Percentiles rank a stretch among this genome's conserved stretches.
Evolutionary conservation across 2,888 invertebrate genomes (phyloP).

Genomic region (Bursaphelenchus okinawaensis): DNA sequence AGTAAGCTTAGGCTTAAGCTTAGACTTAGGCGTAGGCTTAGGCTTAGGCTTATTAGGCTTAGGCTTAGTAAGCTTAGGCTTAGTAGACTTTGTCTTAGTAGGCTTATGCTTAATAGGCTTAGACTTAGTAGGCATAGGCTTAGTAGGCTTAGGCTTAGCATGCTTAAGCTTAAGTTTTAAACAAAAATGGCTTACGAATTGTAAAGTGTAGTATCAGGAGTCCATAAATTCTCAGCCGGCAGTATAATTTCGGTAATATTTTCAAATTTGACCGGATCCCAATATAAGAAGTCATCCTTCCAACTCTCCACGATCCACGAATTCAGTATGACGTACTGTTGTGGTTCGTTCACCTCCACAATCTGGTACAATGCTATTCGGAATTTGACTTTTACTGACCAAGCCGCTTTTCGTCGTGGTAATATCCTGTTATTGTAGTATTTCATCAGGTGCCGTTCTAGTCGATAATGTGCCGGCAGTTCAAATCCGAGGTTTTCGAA

Average conservation of each 20-base stretch:
- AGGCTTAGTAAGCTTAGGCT: too few relatives aligned
- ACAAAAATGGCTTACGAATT: conserved; percentile 34
- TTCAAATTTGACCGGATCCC: conserved; percentile 38
- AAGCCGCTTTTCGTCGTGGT: conserved; percentile 18
- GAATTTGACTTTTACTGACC: conserved; percentile 20
- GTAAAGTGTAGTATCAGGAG: conserved; percentile 46
- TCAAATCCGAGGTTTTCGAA: conserved; percentile 8
- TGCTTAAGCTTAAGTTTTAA: too few relatives aligned
- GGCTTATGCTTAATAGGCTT: too few relatives aligned
- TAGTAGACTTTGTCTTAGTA: too few relatives aligned
- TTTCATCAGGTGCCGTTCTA: conserved; percentile 22
- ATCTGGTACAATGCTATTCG: conserved; percentile 24
- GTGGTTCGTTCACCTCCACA: conserved; percentile 27
- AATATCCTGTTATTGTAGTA: conserved; percentile 21
- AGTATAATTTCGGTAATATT: conserved; percentile 39
- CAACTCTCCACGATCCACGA: conserved; percentile 28
- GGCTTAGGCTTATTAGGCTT: too few relatives aligned
- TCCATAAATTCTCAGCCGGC: conserved; percentile 32
- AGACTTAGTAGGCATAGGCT: too few relatives aligned
- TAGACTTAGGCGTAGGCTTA: too few relatives aligned
- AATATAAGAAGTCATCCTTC: conserved; percentile 38
- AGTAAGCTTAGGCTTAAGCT: too few relatives aligned
- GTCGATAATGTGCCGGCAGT: conserved; percentile 19
- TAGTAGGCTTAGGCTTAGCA: too few relatives aligned
- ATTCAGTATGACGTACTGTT: conserved; percentile 25